Base-by-base conservation (phyloP, 2,888 invertebrate genomes). In the Eutolmus rufibarbis region DNA sequence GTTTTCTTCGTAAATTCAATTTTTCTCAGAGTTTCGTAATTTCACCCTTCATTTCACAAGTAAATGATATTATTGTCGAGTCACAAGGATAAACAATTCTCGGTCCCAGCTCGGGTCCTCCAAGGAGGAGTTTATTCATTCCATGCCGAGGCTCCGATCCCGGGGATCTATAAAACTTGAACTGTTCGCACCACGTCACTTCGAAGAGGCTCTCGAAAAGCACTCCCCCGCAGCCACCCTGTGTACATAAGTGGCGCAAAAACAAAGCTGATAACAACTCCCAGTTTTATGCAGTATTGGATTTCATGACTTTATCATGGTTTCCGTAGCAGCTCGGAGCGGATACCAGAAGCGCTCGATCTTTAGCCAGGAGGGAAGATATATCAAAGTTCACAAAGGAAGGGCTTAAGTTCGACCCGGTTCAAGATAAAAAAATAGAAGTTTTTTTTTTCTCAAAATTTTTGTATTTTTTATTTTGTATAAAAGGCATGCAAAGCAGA, bases 21-120 rank as follows among this genome's bases (percentile, higher is more conserved):
- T 78, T 78, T 78, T 78, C 43, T 76, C 34, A 37, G 23, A 78
- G 19, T 37, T 78, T 78, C 43, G 78, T 43, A 78, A 78, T 78
- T 78, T 78, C 43, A 78, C 78, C 78, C 78, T 78, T 78, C 78
- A 78, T 78, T 78, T 43, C 78, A 78, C 78, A 78, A 43, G 78
- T 78, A 78, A 78, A 78, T 78, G 23, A 78, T 78, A 78, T 78
- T 78, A 78, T 43, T 43, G 78, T 43, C 78, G 23, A 37, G 43
- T 40, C 23, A 43, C 78, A 43, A 8, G 78, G 40, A 78, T 78
- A 43, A 37, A 76, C 76, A 76, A 34, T 46, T 14, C 66, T 23
- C 66, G 4, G 9, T 1, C 28, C 28, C 0, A 19, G 16, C n/a
- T n/a, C n/a, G 16, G 51, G 51, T 51, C 51, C n/a, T n/a, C 5